Evolutionary conservation across 1,140 invertebrate species (phyloP), one percentile per base, ranked within the genome.

Genomic region (Papilio aristodemus): DNA sequence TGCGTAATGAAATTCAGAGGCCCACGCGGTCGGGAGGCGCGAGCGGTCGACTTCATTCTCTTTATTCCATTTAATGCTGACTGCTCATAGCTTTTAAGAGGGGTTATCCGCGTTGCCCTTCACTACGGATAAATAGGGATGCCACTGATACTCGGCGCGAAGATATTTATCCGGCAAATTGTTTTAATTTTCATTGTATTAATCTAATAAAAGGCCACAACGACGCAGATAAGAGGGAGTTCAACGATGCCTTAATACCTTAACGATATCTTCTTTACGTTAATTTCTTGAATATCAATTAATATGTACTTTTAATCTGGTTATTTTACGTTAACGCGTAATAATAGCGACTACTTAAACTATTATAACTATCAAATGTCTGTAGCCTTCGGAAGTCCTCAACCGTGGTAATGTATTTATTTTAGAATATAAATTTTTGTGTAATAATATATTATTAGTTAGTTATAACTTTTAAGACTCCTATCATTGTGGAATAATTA

Each of bases 101-200:
- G 89, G 89, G 89, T 91, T 89, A 91, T 89, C 86, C 89, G 80
- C 80, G 84, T 87, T 86, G 87, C 89, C 89, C 89, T 88, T 83
- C 89, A 80, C 80, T 80, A 85, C 71, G 86, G 85, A 87, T 87
- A 87, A 88, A 89, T 84, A 85, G 89, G 87, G 86, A 87, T 73
- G 86, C 86, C 86, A 87, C 84, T 84, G 88, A 90, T 88, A 90
- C 83, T 85, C 76, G 67, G 83, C 80, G 85, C 86, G 84, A 89
- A 91, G 91, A 92, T 91, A 92, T 91, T 91, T 90, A 92, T 91
- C 90, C 87, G 89, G 90, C 90, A 92, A 92, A 92, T 92, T 92
- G 90, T 92, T 92, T 92, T 92, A 91, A 92, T 92, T 92, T 91
- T 91, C 87, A 91, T 91, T 89, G 87, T 89, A 89, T 89, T 91